These are phyloP conservation scores for Phalangium opilio DNA, from an alignment of 2,888 invertebrate species.

Conservation along the genomic window DNA sequence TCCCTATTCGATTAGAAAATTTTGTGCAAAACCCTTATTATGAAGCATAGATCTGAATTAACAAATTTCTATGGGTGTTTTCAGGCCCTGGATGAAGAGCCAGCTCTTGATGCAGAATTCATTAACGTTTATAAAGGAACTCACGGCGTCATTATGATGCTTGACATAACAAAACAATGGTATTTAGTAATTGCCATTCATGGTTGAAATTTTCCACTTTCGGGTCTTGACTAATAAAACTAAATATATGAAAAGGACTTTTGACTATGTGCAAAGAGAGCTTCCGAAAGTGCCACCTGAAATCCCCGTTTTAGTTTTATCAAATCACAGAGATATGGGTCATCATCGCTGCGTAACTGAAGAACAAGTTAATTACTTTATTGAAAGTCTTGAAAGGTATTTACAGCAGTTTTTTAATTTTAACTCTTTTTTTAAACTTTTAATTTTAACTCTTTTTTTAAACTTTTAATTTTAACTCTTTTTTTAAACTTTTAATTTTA, in stretches of 20 bases:
- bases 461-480: no score
- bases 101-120: constrained; percentile 72
- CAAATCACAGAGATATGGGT: constrained; percentile 91
- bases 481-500: no score
- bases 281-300: constrained; percentile 49
- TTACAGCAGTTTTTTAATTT: no score
- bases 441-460: no score
- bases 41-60: no score
- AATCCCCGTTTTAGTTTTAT: constrained; percentile 67
- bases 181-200: no score
- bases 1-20: no score
- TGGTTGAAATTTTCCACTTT: no score
- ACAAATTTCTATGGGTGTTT: not conserved
- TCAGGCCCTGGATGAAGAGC: constrained; percentile 28
- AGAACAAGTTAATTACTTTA: constrained; percentile 52
- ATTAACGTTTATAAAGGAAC: constrained; percentile 91
- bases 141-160: constrained; percentile 79
- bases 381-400: constrained; percentile 47
- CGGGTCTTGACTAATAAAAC: no score
- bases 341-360: constrained; percentile 71
- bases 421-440: no score
- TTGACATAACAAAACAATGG: constrained; percentile 92
- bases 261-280: constrained; percentile 82
- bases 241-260: constrained; percentile 61
- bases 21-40: no score